A percentile compares a stretch with the other conserved stretches of the same genome.
Conservation (phyloP, 2,888 invertebrate species). For the Drosophila birchii region DNA sequence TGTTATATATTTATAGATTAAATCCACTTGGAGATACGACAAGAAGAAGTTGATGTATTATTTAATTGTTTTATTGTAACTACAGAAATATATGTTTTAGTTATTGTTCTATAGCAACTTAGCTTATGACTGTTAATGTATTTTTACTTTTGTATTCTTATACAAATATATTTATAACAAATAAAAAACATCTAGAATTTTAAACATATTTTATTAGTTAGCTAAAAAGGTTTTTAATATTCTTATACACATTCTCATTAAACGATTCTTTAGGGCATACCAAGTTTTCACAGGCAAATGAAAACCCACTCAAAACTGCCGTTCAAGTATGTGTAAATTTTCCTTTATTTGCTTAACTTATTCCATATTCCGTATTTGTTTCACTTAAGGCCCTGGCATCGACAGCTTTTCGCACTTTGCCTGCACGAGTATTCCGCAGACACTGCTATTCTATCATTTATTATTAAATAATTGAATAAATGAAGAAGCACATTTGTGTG, state of each 20-base stretch:
- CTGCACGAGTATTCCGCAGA: conserved; percentile 24
- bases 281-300: no score
- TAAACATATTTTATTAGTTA: not conserved
- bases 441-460: conserved; percentile 66
- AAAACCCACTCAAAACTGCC: not conserved
- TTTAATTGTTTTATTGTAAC: not conserved
- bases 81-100: not conserved
- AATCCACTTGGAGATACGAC: not conserved
- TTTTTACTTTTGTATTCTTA: no score
- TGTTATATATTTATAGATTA: not conserved
- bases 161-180: not conserved
- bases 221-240: not conserved
- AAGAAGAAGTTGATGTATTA: not conserved
- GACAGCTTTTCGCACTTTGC: conserved; percentile 59
- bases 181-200: not conserved
- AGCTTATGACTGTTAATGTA: no score
- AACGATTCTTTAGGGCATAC: not conserved
- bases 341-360: conserved; percentile 13
- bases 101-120: not conserved
- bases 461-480: conserved; percentile 75
- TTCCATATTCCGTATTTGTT: conserved; percentile 53
- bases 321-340: conserved; percentile 9
- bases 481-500: conserved; percentile 41
- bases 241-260: not conserved
- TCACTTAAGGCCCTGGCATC: conserved; percentile 40